Percentiles rank a stretch among this genome's conserved stretches.
Conservation (phyloP, 2,113 vertebrate species). For the Phrynosoma platyrhinos region DNA sequence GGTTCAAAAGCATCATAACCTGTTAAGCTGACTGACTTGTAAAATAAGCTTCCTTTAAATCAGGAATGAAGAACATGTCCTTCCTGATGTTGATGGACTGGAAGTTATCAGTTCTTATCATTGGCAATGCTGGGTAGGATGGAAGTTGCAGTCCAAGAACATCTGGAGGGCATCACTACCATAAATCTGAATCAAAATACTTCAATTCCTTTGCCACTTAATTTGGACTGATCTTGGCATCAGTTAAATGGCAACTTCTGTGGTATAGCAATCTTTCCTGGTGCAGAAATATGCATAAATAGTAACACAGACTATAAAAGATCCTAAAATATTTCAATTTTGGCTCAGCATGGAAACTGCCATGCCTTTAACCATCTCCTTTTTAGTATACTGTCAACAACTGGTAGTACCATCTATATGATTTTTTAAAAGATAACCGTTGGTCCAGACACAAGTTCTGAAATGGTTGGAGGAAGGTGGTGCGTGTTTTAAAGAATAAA, state of each 20-base stretch:
- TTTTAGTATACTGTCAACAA: not conserved
- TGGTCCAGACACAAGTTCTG: not conserved
- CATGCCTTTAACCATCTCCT: not conserved
- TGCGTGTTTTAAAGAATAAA: conserved; percentile 4
- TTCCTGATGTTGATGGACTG: too few species aligned
- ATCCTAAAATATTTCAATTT: conserved; percentile 5
- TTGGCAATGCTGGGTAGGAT: too few species aligned
- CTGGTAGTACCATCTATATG: not conserved
- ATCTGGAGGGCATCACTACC: too few species aligned
- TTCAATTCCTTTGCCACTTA: not conserved
- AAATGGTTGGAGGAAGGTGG: not conserved
- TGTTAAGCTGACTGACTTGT: not conserved
- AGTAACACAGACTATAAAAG: not conserved
- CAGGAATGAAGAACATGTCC: too few species aligned
- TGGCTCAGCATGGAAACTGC: not conserved
- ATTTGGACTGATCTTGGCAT: not conserved
- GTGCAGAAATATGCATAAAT: not conserved
- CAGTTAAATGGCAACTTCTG: not conserved
- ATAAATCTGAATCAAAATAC: not conserved
- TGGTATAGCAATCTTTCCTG: not conserved
- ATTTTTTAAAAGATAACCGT: not conserved
- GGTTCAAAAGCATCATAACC: not conserved
- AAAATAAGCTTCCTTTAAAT: not conserved
- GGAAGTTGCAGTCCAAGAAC: too few species aligned
- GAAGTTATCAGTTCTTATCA: too few species aligned